Evolutionary conservation across 2,888 invertebrate genomes (phyloP).

Genomic region (Orchestes rusci): DNA sequence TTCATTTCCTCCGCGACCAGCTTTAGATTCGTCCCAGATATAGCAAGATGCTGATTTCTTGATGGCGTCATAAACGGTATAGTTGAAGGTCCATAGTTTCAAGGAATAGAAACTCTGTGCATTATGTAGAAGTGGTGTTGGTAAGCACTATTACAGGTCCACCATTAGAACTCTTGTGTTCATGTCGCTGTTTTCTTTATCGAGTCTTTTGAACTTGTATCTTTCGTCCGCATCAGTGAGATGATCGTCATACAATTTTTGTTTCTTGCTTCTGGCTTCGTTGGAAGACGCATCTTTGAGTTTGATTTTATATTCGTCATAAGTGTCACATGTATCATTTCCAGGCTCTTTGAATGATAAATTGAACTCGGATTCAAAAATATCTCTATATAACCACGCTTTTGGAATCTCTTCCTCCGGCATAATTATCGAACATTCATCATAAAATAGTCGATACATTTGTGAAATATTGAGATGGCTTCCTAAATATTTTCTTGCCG

Average conservation of each 20-base stretch:
- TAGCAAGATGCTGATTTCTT: constrained; percentile 16
- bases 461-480: no score
- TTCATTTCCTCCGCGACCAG: constrained; percentile 27
- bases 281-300: constrained; percentile 4
- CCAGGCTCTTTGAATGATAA: constrained; percentile 12
- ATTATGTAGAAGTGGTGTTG: constrained; percentile 21
- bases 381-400: no score
- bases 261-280: constrained; percentile 8
- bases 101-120: constrained; percentile 23
- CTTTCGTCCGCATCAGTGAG: constrained; percentile 14
- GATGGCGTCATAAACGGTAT: constrained; percentile 15
- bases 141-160: constrained; percentile 26
- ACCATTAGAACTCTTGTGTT: constrained; percentile 10
- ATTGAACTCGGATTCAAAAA: no score
- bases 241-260: constrained; percentile 13
- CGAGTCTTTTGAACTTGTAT: constrained; percentile 18
- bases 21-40: constrained; percentile 26
- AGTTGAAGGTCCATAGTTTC: no score
- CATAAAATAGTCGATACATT: no score
- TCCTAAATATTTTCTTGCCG: no score
- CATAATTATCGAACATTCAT: no score
- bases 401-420: no score
- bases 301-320: constrained; percentile 4
- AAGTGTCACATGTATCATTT: constrained; percentile 13
- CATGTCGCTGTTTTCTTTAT: no score